phyloP scores from a whole-genome alignment of 37 sponge, comb jelly and placozoan species.

The Theonella swinhoei region DNA sequence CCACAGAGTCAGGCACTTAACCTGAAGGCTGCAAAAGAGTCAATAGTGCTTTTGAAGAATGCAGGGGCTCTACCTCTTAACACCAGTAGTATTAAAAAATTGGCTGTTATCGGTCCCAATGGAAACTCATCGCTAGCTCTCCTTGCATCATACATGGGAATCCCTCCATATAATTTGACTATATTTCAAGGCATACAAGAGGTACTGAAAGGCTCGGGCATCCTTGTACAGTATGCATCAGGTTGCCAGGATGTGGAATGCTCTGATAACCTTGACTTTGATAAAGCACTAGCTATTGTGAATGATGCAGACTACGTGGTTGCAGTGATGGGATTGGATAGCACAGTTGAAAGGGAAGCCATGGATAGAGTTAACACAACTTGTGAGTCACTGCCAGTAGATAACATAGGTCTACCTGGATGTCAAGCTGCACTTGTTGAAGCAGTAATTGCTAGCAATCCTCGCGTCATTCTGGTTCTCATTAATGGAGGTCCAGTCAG shows the following conservation, averaged over 20 bases:
- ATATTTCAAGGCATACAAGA: slow-evolving; percentile 55
- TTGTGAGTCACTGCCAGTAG: slow-evolving; percentile 11
- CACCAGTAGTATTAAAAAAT: not conserved
- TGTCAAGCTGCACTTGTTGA: slow-evolving; percentile 54
- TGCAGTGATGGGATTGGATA: slow-evolving; percentile 66
- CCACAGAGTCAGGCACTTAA: slow-evolving; percentile 39
- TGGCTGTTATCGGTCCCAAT: slow-evolving; percentile 61
- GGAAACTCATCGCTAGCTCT: slow-evolving; percentile 36
- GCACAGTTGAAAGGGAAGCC: slow-evolving; percentile 55
- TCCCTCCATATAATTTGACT: slow-evolving; percentile 23
- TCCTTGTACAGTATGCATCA: slow-evolving; percentile 7
- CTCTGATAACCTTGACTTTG: slow-evolving; percentile 30
- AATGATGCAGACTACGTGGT: slow-evolving; percentile 57
- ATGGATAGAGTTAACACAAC: slow-evolving; percentile 37
- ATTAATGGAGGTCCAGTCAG: slow-evolving; percentile 76
- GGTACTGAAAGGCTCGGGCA: not conserved
- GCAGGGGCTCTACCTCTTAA: not conserved
- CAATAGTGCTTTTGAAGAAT: slow-evolving; percentile 64
- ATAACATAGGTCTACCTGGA: slow-evolving; percentile 41
- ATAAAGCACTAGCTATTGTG: slow-evolving; percentile 14
- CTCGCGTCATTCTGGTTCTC: slow-evolving; percentile 48
- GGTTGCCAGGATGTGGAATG: slow-evolving; percentile 41
- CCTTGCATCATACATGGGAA: slow-evolving; percentile 67
- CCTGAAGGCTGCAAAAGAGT: slow-evolving; percentile 52
- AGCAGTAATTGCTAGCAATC: not conserved